phyloP scores from a whole-genome alignment of 1,140 invertebrate genomes.

The Drosophila hydei region DNA sequence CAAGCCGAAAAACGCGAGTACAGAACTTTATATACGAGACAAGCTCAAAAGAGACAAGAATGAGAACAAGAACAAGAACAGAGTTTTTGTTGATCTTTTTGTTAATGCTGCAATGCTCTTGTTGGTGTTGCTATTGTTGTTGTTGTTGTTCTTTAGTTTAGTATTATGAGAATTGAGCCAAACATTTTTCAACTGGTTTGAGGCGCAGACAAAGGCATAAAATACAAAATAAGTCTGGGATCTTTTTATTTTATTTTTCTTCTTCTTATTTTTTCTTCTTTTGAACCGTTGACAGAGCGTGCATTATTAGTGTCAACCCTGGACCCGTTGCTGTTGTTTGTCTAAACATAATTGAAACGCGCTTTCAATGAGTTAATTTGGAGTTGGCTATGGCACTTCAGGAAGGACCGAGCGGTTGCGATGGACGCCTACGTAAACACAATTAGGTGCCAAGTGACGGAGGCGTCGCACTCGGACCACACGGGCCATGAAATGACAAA shows the following conservation, averaged over 20 bases:
- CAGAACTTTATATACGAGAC: constrained; percentile 61
- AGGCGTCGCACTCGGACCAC: constrained; percentile 28
- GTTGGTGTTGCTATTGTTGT: constrained; percentile 17
- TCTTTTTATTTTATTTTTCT: constrained; percentile 11
- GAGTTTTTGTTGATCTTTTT: constrained; percentile 56
- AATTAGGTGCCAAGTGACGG: constrained; percentile 72
- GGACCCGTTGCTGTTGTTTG: constrained; percentile 54
- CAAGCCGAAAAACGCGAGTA: constrained; percentile 45
- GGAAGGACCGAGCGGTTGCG: constrained; percentile 7
- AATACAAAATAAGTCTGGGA: constrained; percentile 61
- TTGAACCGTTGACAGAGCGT: constrained; percentile 23
- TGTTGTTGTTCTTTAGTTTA: constrained; percentile 17
- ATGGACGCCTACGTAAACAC: constrained; percentile 77
- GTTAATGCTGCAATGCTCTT: constrained; percentile 11
- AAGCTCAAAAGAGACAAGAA: constrained; percentile 65
- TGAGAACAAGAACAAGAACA: constrained; percentile 73
- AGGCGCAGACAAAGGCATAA: constrained; percentile 65
- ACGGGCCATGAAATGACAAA: constrained; percentile 75
- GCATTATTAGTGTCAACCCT: constrained; percentile 71
- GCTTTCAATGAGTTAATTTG: constrained; percentile 79
- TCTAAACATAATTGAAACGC: constrained; percentile 80
- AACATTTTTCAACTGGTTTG: constrained; percentile 67
- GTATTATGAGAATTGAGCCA: constrained; percentile 76
- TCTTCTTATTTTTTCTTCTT: neutral
- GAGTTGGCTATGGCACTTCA: constrained; percentile 37